These are phyloP conservation scores for Gibbula magus DNA, from an alignment of 2,888 invertebrate species.

Conservation along the genomic window DNA sequence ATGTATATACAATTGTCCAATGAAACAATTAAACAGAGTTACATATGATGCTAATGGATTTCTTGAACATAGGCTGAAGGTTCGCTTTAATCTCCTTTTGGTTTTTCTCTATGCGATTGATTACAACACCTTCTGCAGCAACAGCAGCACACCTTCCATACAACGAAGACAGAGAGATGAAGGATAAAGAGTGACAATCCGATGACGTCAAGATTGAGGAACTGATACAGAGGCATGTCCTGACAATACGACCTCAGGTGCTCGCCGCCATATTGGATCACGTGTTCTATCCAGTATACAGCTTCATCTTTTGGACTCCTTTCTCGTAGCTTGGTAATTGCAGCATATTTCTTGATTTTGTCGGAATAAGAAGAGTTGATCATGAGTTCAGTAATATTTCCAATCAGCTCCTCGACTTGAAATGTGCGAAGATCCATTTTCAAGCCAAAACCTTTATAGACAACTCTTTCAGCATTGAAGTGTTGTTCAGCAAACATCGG, in stretches of 20 bases:
- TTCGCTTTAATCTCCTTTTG: no score
- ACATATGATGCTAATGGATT: no score
- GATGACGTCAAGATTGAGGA: conserved; percentile 51
- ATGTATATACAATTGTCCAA: no score
- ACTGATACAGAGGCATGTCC: conserved; percentile 54
- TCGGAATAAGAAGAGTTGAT: conserved; percentile 36
- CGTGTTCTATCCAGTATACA: conserved; percentile 59
- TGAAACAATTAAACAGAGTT: no score
- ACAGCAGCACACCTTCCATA: background rate
- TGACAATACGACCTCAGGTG: conserved; percentile 49
- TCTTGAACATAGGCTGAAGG: no score
- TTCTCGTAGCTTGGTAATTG: conserved; percentile 36
- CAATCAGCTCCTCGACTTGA: conserved; percentile 33
- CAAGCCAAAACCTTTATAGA: conserved; percentile 48
- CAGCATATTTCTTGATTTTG: conserved; percentile 40
- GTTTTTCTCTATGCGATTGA: background rate
- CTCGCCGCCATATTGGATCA: conserved; percentile 56
- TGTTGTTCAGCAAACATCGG: conserved; percentile 51
- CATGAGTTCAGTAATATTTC: conserved; percentile 39
- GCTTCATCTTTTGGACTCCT: conserved; percentile 48
- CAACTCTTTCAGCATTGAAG: conserved; percentile 44
- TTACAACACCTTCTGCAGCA: background rate
- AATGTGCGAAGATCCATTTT: conserved; percentile 37
- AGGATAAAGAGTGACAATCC: conserved; percentile 23
- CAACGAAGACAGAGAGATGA: background rate